phyloP scores from a whole-genome alignment of 2,888 invertebrate species.

The Phaedon cochleariae region DNA sequence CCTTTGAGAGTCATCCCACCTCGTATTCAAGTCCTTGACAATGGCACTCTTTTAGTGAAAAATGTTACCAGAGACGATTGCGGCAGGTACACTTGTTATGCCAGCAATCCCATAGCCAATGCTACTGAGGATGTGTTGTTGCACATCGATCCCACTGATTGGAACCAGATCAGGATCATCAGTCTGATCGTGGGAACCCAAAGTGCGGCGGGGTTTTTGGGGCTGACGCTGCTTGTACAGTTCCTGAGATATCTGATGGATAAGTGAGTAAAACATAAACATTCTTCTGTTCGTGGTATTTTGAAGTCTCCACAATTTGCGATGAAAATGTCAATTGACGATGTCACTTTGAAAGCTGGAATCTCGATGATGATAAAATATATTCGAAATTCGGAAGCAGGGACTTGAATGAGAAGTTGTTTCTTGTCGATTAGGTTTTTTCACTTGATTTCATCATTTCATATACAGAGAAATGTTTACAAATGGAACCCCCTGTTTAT shows the following conservation, averaged over 20 bases:
- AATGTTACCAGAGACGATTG: constrained; percentile 79
- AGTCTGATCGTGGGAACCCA: constrained; percentile 85
- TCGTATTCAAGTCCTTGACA: constrained; percentile 72
- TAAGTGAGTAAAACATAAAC: constrained; percentile 78
- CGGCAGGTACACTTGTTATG: constrained; percentile 86
- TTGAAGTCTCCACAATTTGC: too few species aligned
- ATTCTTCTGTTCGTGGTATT: too few species aligned
- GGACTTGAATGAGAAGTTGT: too few species aligned
- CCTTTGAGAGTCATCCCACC: constrained; percentile 61
- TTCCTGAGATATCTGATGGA: constrained; percentile 74
- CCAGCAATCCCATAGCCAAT: constrained; percentile 85
- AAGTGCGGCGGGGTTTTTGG: constrained; percentile 81
- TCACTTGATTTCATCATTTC: too few species aligned
- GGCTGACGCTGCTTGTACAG: constrained; percentile 82
- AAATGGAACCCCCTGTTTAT: too few species aligned
- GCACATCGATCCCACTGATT: constrained; percentile 85
- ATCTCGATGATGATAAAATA: too few species aligned
- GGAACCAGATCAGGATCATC: constrained; percentile 83
- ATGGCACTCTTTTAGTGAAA: constrained; percentile 56
- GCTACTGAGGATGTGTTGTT: constrained; percentile 77
- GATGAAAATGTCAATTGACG: too few species aligned
- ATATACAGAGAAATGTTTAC: too few species aligned
- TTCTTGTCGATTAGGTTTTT: too few species aligned
- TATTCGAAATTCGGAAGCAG: too few species aligned
- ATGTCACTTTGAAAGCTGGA: too few species aligned